These are phyloP conservation scores for Catagonus wagneri DNA, from an alignment of 2,113 vertebrate genomes.

Conservation along the genomic window DNA sequence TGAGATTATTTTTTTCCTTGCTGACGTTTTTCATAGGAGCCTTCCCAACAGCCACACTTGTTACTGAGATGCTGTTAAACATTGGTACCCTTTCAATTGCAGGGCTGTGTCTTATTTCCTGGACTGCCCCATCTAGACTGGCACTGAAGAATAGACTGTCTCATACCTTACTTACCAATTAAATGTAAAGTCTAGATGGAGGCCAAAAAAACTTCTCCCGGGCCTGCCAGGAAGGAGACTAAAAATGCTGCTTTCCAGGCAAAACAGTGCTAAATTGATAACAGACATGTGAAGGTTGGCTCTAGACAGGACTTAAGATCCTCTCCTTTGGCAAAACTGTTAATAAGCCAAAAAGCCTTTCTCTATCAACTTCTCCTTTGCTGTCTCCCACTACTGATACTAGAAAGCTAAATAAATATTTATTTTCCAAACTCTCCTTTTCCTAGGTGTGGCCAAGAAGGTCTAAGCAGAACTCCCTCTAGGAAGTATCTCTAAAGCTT, in stretches of 20 bases:
- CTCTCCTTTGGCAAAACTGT: neutral
- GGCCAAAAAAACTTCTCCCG: neutral
- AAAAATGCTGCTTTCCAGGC: neutral
- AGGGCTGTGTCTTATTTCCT: neutral
- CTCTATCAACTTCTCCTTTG: neutral
- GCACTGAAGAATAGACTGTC: neutral
- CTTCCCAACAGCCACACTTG: neutral
- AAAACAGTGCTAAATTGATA: neutral
- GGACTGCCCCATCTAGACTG: neutral
- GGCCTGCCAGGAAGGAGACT: neutral
- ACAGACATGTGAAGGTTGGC: neutral
- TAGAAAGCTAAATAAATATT: neutral
- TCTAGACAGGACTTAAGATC: neutral
- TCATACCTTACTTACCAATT: neutral
- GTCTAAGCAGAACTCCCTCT: neutral
- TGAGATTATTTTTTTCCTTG: neutral
- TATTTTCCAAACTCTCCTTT: neutral
- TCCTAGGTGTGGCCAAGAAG: neutral
- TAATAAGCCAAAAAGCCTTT: neutral
- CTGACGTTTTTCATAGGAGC: neutral
- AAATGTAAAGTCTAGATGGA: conserved; percentile 18
- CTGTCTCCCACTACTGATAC: neutral
- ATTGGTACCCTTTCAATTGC: neutral
- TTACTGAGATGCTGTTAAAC: neutral
- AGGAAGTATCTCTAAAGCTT: neutral